Base-by-base conservation (phyloP, 2,888 invertebrate genomes). In the Cephus sareptanus region DNA sequence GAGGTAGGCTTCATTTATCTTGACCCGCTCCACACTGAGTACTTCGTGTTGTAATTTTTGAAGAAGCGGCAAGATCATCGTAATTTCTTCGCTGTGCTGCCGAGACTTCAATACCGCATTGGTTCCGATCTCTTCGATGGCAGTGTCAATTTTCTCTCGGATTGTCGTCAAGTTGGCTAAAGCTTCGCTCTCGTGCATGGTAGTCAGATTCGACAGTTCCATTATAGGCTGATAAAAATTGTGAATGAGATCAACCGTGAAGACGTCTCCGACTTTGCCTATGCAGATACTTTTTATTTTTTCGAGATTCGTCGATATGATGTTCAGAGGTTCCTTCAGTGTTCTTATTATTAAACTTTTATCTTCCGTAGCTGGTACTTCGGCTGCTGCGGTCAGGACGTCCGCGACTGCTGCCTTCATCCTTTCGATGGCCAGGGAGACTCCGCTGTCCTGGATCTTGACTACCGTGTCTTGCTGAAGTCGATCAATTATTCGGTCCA, bases 391-490 rank as follows among this genome's bases (percentile, higher is more conserved):
- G 15, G 75, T 76, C 1, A 78, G 78, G 4, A 78, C 78, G 34
- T 78, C 76, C 1, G 76, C 35, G 35, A 78, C 56, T 31, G 73
- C 73, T 11, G 75, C 76, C 69, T 73, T 78, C 78, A 78, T 78
- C 33, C 76, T 78, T 34, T 78, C 78, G 11, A 78, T 73, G 0
- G 78, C 78, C 68, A 78, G 37, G 1, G 78, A 76, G 11, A 78
- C 78, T 76, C 78, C 78, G 15, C 78, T 78, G 73, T 78, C 78
- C 68, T 78, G 78, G 35, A 78, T 78, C 56, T 78, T 78, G 11
- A 73, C 75, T 30, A 78, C 78, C 31, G 76, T 76, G 35, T 78
- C 78, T 37, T 78, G 78, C 35, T 78, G 78, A 13, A 78, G 40
- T 11, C 75, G 75, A 30, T 78, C 78, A 33, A 78, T 79, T 31